Conservation (phyloP, 2,888 invertebrate genomes). For the Theretra japonica region DNA sequence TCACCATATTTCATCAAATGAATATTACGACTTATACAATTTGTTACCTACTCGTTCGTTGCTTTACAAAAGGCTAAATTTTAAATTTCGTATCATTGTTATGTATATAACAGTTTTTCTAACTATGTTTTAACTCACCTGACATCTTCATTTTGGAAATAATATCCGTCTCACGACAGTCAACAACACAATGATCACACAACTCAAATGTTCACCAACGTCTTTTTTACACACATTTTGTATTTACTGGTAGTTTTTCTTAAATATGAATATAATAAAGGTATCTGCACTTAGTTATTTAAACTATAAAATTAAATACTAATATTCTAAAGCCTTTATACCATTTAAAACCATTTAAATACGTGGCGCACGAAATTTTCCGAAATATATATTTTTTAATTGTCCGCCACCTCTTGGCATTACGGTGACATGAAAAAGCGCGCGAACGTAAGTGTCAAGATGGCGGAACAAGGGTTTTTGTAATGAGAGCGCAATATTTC, state of each 20-base stretch:
- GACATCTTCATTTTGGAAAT: conserved; percentile 54
- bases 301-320: background rate
- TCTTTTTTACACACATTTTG: conserved; percentile 27
- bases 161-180: conserved; percentile 19
- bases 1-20: background rate
- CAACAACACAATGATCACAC: conserved; percentile 29
- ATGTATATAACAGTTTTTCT: no score
- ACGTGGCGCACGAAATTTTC: conserved; percentile 31
- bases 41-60: background rate
- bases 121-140: conserved; percentile 43
- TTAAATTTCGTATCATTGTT: background rate
- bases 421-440: conserved; percentile 53
- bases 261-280: background rate
- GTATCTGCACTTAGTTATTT: background rate
- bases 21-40: background rate
- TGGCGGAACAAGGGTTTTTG: conserved; percentile 31
- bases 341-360: background rate
- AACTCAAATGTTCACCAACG: conserved; percentile 34
- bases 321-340: background rate
- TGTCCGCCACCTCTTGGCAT: conserved; percentile 23
- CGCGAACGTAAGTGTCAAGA: conserved; percentile 52
- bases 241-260: background rate
- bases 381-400: conserved; percentile 9
- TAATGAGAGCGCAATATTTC: conserved; percentile 44
- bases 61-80: background rate